Base-by-base conservation (phyloP, 2,113 vertebrate species). In the Semicossyphus pulcher region DNA sequence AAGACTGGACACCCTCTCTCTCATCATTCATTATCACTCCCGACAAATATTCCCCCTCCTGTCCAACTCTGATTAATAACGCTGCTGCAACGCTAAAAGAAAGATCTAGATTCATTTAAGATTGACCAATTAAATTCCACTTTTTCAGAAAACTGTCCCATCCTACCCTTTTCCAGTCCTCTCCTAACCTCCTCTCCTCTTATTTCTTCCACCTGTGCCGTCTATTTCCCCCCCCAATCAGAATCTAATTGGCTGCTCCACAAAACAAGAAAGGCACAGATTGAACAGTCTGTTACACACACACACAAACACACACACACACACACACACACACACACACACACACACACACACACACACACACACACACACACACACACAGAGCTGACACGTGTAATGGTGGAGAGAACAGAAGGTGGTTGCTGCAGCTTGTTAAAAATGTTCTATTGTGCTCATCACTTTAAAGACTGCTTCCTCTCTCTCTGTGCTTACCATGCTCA, bases 1-100 rank as follows among this genome's bases (percentile, higher is more conserved):
- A 72, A 48, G 68, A 69, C 67, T 69, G 58, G 70, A 79, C 71
- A 63, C 21, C 4, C n/a, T 54, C 64, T 67, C 7, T 14, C 16
- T 69, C 72, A 64, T 82, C 72, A 75, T 42, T 85, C 66, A 85
- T 86, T 75, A 83, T 83, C 64, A 63, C 70, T 67, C 53, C 49
- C 42, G 10, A 31, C 65, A 34, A 85, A 65, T 63, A 81, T 61
- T 79, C 69, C 56, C 54, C 61, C 62, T 53, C 48, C 70, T 68
- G 45, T 66, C 44, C 45, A 52, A 69, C 62, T 80, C 53, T 87
- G 76, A 84, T 68, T 67, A 75, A 83, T 70, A 75, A 77, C 25
- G 5, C 45, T 2, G 5, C 41, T 41, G 59, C 4, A 25, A 18
- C 15, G 7, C 53, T 29, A 47, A 72, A 57, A 75, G 31, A 68